phyloP scores from a whole-genome alignment of 2,113 vertebrate species.

The Prochilodus magdalenae region DNA sequence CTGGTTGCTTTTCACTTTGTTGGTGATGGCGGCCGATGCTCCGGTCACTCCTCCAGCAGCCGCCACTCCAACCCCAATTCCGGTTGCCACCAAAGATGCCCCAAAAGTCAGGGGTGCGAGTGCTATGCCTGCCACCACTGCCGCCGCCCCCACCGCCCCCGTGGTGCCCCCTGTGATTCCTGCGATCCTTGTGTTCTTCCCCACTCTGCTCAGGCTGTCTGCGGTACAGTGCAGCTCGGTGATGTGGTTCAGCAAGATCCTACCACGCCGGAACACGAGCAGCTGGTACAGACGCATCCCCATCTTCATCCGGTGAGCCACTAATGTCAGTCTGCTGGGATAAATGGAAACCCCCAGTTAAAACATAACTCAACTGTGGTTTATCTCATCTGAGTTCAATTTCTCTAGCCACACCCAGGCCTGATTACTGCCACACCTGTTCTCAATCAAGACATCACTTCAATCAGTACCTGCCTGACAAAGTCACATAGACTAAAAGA shows the following conservation, averaged over 20 bases:
- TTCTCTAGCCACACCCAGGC: too few relatives aligned
- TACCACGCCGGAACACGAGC: conserved; percentile 14
- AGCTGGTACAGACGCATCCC: conserved; percentile 39
- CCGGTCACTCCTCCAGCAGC: conserved; percentile 65
- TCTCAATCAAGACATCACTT: too few relatives aligned
- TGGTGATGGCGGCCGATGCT: conserved; percentile 62
- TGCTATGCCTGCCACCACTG: conserved; percentile 63
- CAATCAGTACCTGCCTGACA: too few relatives aligned
- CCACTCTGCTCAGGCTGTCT: conserved; percentile 44
- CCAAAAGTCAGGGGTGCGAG: conserved; percentile 65
- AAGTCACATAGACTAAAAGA: too few relatives aligned
- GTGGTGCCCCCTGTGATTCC: conserved; percentile 67
- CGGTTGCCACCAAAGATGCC: conserved; percentile 60
- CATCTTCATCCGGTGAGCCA: conserved; percentile 43
- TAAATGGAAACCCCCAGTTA: neutral
- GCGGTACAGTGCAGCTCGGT: conserved; percentile 54
- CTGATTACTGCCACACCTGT: too few relatives aligned
- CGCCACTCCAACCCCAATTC: conserved; percentile 60
- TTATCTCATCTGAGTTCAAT: too few relatives aligned
- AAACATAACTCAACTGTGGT: too few relatives aligned
- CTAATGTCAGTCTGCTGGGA: conserved; percentile 13
- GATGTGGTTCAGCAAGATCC: conserved; percentile 33
- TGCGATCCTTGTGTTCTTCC: conserved; percentile 62
- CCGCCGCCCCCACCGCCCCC: conserved; percentile 59
- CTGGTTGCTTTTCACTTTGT: conserved; percentile 44